These are phyloP conservation scores for Malthinus seriepunctatus DNA, from an alignment of 2,888 invertebrate species.

Conservation along the genomic window DNA sequence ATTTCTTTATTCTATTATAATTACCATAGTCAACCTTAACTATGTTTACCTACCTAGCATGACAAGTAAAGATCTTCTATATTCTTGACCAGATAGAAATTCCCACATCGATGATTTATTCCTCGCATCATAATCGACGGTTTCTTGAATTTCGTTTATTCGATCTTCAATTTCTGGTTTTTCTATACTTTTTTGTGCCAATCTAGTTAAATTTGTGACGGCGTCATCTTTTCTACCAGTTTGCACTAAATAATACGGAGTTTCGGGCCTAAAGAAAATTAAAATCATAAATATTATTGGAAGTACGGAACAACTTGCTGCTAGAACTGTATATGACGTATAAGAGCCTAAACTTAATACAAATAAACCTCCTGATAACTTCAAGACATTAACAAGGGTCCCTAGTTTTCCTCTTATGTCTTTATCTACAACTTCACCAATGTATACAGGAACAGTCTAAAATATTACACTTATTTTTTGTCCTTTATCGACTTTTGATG, in stretches of 20 bases:
- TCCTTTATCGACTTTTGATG: background rate
- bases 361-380: constrained; percentile 50
- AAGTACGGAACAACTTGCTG: constrained; percentile 45
- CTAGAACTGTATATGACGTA: constrained; percentile 47
- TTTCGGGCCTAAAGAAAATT: constrained; percentile 55
- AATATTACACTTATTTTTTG: constrained; percentile 36
- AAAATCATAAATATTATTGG: constrained; percentile 49
- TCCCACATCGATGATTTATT: constrained; percentile 47
- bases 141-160: constrained; percentile 50
- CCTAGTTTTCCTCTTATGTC: constrained; percentile 56
- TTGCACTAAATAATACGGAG: constrained; percentile 56
- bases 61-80: constrained; percentile 26
- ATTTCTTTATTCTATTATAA: no score
- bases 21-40: no score
- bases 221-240: constrained; percentile 42
- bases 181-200: constrained; percentile 49
- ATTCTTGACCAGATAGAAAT: constrained; percentile 39
- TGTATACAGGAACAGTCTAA: constrained; percentile 50
- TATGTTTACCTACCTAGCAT: constrained; percentile 27
- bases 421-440: constrained; percentile 54
- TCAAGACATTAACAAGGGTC: constrained; percentile 45
- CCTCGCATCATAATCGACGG: constrained; percentile 46
- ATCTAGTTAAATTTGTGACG: constrained; percentile 41
- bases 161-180: constrained; percentile 46
- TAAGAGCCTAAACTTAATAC: constrained; percentile 51